Conservation (phyloP, 2,888 invertebrate genomes). For the Fabriciana adippe region DNA sequence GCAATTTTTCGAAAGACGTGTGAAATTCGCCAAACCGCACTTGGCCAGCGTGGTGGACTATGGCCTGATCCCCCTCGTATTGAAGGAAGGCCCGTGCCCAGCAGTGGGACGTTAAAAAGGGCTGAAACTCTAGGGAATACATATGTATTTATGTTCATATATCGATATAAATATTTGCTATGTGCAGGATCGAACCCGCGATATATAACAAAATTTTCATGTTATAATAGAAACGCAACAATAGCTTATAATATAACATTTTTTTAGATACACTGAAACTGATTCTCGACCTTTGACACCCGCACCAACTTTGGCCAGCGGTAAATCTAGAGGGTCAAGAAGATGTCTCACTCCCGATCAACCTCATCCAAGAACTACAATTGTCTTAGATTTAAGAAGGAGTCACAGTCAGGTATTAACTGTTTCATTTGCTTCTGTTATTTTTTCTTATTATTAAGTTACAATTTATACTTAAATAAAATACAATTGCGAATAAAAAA, state of each 20-base stretch:
- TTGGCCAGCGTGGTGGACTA: too few relatives aligned
- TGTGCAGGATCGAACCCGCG: too few relatives aligned
- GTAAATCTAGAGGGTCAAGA: slow-evolving; percentile 86
- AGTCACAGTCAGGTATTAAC: slow-evolving; percentile 84
- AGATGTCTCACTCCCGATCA: slow-evolving; percentile 89
- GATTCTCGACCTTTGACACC: slow-evolving; percentile 92
- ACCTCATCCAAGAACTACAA: slow-evolving; percentile 83
- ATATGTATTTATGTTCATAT: too few relatives aligned
- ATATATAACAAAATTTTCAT: too few relatives aligned
- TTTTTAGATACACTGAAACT: slow-evolving; percentile 88
- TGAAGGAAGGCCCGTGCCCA: too few relatives aligned
- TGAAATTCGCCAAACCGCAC: too few relatives aligned
- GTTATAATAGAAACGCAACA: too few relatives aligned
- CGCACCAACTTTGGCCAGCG: slow-evolving; percentile 88
- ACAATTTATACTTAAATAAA: not conserved
- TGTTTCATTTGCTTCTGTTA: not conserved
- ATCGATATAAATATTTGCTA: too few relatives aligned
- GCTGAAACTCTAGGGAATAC: too few relatives aligned
- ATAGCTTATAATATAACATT: slow-evolving; percentile 1
- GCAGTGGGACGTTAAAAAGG: too few relatives aligned
- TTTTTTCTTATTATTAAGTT: not conserved
- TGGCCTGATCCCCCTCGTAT: too few relatives aligned
- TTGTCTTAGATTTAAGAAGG: slow-evolving; percentile 87
- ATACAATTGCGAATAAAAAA: not conserved
- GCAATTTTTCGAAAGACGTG: too few relatives aligned